phyloP scores from a whole-genome alignment of 2,888 invertebrate genomes.

The Liodrosophila aerea region DNA sequence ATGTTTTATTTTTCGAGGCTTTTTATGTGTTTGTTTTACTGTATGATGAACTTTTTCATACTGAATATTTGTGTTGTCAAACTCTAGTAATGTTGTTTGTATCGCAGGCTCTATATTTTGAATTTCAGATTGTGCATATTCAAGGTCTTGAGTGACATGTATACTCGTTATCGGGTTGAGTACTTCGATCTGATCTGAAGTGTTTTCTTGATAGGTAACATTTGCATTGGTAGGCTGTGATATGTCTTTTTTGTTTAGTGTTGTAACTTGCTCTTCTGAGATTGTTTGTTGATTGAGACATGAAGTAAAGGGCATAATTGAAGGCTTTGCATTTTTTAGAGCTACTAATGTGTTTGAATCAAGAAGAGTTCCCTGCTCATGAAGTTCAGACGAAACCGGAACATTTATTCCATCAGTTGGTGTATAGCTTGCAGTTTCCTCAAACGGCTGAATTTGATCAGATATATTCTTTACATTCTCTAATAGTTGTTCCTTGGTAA shows the following conservation, averaged over 20 bases:
- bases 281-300: constrained; percentile 65
- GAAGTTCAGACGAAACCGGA: constrained; percentile 48
- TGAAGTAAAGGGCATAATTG: constrained; percentile 66
- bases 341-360: constrained; percentile 26
- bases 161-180: constrained; percentile 10
- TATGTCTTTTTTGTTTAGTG: constrained; percentile 32
- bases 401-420: constrained; percentile 23
- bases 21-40: constrained; percentile 19
- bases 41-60: too few relatives aligned
- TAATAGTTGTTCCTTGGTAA: constrained; percentile 56
- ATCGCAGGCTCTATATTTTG: too few relatives aligned
- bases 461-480: constrained; percentile 55
- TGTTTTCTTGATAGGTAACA: constrained; percentile 31
- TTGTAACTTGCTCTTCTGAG: constrained; percentile 59
- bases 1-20: constrained; percentile 28
- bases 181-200: constrained; percentile 31
- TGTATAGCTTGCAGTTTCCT: constrained; percentile 45
- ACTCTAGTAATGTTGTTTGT: constrained; percentile 25
- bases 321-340: constrained; percentile 33
- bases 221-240: constrained; percentile 37
- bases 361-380: constrained; percentile 46
- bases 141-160: constrained; percentile 11
- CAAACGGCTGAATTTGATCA: constrained; percentile 4
- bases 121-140: constrained; percentile 19
- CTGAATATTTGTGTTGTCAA: too few relatives aligned